Evolutionary conservation across 2,888 invertebrate species (phyloP), one percentile per base, ranked within the genome.

Genomic region (Ptychoptera albimana): DNA sequence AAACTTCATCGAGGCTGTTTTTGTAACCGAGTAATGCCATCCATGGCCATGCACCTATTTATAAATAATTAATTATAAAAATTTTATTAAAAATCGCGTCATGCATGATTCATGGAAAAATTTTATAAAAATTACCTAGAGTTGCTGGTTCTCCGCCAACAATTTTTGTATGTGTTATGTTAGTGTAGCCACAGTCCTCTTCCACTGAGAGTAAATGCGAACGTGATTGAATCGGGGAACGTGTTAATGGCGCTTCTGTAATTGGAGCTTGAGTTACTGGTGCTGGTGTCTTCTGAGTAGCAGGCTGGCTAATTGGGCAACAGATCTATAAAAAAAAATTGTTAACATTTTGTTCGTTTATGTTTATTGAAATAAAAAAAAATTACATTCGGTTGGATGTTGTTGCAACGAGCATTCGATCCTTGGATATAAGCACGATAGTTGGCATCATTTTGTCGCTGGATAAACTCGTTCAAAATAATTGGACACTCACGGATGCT

Each of bases 1-100:
- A 55, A 1, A 50, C 56, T 4, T 47, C 54, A 37, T 55, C 64
- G 29, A 64, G 62, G 53, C 66, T 62, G 45, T 59, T 62, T 49
- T 66, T 69, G 57, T 82, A 87, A 0, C 85, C 87, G 34, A 87
- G 63, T 3, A 79, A 72, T 0, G 76, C 77, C 52, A 84, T 73
- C 85, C 86, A 88, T 1, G 87, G 87, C 75, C 83, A 86, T 42
- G 79, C 75, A 14, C 80, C 84, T 23, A 23, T 23, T 79, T 11
- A 30, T 30, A 30, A 41, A 39, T 38, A 42, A 42, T 42, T 3
- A 30, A 14, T 39, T 31, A 29, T 29, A 32, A 46, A 34, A 37
- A 44, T 40, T 32, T 37, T 31, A 34, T 42, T 43, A 35, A 38
- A 43, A 39, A 37, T 13, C 37, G 48, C 41, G 50, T 31, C 15